A percentile compares a stretch with the other conserved stretches of the same genome.
These are phyloP conservation scores for Phaonia tiefii DNA, from an alignment of 2,888 invertebrate genomes.

Conservation along the genomic window DNA sequence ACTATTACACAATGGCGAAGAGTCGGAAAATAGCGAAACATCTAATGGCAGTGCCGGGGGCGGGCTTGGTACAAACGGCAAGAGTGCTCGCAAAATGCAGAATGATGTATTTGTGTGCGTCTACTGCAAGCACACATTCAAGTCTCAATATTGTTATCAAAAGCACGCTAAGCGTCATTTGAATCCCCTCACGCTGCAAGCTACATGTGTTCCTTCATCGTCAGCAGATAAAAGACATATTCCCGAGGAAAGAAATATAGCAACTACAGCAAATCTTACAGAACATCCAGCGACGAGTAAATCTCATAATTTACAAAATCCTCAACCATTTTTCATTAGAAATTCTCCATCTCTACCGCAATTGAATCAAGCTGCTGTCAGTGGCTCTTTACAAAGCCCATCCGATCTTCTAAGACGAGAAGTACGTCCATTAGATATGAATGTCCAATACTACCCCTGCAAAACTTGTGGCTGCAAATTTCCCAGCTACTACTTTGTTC, in stretches of 20 bases:
- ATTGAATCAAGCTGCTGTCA: constrained; percentile 17
- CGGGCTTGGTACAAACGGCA: constrained; percentile 42
- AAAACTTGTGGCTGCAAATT: constrained; percentile 96
- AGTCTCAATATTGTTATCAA: constrained; percentile 92
- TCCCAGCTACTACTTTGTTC: constrained; percentile 96
- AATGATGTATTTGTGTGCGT: constrained; percentile 85
- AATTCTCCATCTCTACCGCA: constrained; percentile 36
- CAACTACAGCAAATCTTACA: not conserved
- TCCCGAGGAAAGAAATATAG: constrained; percentile 38
- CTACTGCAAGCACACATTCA: constrained; percentile 90
- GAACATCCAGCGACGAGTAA: constrained; percentile 12
- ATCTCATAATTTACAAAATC: constrained; percentile 43
- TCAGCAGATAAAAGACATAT: constrained; percentile 28
- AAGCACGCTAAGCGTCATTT: constrained; percentile 88
- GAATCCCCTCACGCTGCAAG: constrained; percentile 83
- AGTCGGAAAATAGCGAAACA: constrained; percentile 73
- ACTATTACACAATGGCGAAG: constrained; percentile 74
- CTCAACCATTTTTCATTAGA: constrained; percentile 44
- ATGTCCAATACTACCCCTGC: constrained; percentile 95
- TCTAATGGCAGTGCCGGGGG: constrained; percentile 61
- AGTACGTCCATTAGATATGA: constrained; percentile 86
- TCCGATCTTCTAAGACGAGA: constrained; percentile 81
- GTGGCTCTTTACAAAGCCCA: constrained; percentile 46
- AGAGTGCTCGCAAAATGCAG: constrained; percentile 57
- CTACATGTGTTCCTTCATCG: constrained; percentile 70